These are phyloP conservation scores for Petrolisthes cinctipes DNA, from an alignment of 2,888 invertebrate genomes.

Conservation along the genomic window DNA sequence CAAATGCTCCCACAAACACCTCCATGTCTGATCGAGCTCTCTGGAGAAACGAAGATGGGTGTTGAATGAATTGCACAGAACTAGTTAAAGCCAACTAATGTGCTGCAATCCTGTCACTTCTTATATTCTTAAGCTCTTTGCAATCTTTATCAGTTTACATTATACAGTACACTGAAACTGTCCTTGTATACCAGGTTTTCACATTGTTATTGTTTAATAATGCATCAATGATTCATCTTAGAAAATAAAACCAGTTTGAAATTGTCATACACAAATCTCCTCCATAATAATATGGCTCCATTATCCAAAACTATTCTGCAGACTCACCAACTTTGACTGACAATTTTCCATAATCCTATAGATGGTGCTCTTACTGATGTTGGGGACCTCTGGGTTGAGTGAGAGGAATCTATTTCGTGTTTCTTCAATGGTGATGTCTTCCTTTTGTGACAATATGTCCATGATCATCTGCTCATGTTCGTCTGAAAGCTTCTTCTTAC, in stretches of 20 bases:
- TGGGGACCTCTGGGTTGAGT: slow-evolving; percentile 64
- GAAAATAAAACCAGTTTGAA: slow-evolving; percentile 13
- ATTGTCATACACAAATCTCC: background rate
- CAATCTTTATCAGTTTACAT: too few species aligned
- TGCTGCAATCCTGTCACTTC: too few species aligned
- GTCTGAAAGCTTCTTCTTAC: slow-evolving; percentile 64
- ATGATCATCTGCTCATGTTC: slow-evolving; percentile 65
- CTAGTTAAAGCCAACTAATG: too few species aligned
- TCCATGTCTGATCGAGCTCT: slow-evolving; percentile 64
- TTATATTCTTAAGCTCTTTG: too few species aligned
- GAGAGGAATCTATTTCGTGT: slow-evolving; percentile 63
- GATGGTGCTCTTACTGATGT: slow-evolving; percentile 65
- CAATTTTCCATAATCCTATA: slow-evolving; percentile 65
- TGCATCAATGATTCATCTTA: background rate
- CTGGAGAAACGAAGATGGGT: slow-evolving; percentile 17
- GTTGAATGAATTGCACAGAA: too few species aligned
- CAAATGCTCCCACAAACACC: slow-evolving; percentile 64
- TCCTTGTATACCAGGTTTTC: too few species aligned
- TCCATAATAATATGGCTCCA: too few species aligned
- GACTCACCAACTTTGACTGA: slow-evolving; percentile 63
- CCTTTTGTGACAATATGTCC: slow-evolving; percentile 64
- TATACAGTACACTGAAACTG: too few species aligned
- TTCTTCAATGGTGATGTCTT: slow-evolving; percentile 65
- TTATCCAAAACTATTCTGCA: background rate
- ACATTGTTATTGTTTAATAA: too few species aligned